Conservation (phyloP, 2,797 vertebrate genomes). For the Sarcophilus harrisii region DNA sequence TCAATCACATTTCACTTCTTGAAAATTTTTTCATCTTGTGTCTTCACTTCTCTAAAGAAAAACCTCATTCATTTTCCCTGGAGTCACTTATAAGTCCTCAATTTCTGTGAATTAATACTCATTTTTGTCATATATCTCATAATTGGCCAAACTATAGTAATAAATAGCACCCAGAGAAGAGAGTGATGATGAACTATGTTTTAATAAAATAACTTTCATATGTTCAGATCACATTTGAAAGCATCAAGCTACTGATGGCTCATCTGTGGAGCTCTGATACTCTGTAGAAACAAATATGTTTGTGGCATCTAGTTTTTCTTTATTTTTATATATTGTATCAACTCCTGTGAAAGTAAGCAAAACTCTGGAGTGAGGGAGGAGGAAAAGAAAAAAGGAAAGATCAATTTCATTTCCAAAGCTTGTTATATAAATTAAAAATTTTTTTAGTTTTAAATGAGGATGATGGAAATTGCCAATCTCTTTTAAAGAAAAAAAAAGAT, state of each 20-base stretch:
- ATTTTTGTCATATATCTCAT: slow-evolving; percentile 15
- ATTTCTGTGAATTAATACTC: slow-evolving; percentile 42
- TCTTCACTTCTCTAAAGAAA: neutral
- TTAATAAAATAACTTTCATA: slow-evolving; percentile 53
- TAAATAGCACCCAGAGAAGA: slow-evolving; percentile 18
- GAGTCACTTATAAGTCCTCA: slow-evolving; percentile 22
- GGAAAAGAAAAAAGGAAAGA: slow-evolving; percentile 16
- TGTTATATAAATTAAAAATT: slow-evolving; percentile 38
- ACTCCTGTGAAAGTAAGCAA: slow-evolving; percentile 29
- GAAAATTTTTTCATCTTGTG: slow-evolving; percentile 8
- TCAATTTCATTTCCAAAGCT: slow-evolving; percentile 18
- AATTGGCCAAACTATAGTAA: slow-evolving; percentile 39
- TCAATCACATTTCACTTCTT: slow-evolving; percentile 18
- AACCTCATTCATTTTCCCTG: neutral
- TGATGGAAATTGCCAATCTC: slow-evolving; percentile 45
- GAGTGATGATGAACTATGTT: slow-evolving; percentile 32
- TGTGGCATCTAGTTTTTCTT: slow-evolving; percentile 26
- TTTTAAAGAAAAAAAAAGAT: slow-evolving; percentile 39
- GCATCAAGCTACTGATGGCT: slow-evolving; percentile 13
- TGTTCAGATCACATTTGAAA: slow-evolving; percentile 41
- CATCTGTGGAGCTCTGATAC: slow-evolving; percentile 21
- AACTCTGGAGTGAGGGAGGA: neutral
- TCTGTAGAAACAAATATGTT: slow-evolving; percentile 36
- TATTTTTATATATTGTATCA: slow-evolving; percentile 40
- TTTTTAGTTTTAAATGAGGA: slow-evolving; percentile 34